phyloP scores from a whole-genome alignment of 2,797 vertebrate genomes.

The Spinibarbus caldwelli region DNA sequence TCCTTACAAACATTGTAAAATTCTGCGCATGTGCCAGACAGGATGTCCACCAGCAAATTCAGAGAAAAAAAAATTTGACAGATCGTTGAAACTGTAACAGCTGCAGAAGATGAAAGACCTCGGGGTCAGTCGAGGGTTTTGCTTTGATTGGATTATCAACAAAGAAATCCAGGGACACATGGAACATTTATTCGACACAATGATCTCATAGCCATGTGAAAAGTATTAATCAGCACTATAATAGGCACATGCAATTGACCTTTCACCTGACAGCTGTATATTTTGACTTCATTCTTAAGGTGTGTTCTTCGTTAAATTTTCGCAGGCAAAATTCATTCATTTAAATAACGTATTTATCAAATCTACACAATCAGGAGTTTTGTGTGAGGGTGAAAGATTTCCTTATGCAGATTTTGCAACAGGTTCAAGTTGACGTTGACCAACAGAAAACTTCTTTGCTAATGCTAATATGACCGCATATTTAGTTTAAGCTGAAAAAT shows the following conservation, averaged over 20 bases:
- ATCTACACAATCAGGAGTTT: neutral
- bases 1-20: neutral
- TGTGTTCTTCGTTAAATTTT: neutral
- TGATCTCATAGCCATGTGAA: slow-evolving; percentile 24
- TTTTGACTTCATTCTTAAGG: neutral
- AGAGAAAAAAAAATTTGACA: neutral
- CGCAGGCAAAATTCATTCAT: neutral
- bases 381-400: no score
- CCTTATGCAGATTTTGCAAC: neutral
- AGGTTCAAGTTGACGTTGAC: neutral
- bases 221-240: neutral
- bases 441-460: no score
- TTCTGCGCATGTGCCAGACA: neutral
- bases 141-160: slow-evolving; percentile 15
- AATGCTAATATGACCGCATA: neutral
- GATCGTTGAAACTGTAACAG: slow-evolving; percentile 31
- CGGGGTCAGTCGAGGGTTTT: slow-evolving; percentile 9
- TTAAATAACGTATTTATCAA: neutral
- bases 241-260: no score
- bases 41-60: neutral
- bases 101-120: slow-evolving; percentile 14
- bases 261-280: neutral
- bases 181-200: neutral
- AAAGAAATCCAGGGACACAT: neutral
- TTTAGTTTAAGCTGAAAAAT: neutral